Evolutionary conservation across 2,888 invertebrate species (phyloP).

Genomic region (Zootermopsis nevadensis): DNA sequence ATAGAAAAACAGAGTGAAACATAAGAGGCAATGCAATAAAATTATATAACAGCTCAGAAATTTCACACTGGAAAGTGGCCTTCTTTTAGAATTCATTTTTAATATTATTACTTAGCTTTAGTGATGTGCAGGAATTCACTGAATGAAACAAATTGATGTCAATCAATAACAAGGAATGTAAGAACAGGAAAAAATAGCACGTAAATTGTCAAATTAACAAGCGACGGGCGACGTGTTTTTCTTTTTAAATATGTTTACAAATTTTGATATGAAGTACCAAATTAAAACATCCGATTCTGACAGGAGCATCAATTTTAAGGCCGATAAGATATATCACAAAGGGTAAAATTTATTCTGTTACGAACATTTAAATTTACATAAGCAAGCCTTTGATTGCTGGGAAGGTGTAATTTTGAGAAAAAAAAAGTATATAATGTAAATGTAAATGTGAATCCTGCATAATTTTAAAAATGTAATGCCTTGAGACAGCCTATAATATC

Average conservation of each 20-base stretch:
- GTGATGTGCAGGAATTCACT: slow-evolving; percentile 5
- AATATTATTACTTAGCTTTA: not conserved
- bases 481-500: not conserved
- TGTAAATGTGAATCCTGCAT: slow-evolving; percentile 23
- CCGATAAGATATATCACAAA: not conserved
- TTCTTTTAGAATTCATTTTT: not conserved
- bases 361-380: not conserved
- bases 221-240: not conserved
- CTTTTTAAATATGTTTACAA: not conserved
- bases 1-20: slow-evolving; percentile 46
- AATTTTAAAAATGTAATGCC: not conserved
- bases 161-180: too few relatives aligned
- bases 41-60: not conserved
- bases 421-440: not conserved
- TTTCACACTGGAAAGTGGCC: slow-evolving; percentile 8
- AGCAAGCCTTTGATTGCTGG: not conserved
- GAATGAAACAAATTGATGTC: not conserved
- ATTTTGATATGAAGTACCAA: not conserved
- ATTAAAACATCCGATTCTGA: not conserved
- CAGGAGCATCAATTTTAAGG: not conserved
- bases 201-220: not conserved
- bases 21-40: slow-evolving; percentile 35
- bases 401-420: not conserved
- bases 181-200: not conserved
- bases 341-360: not conserved